Conservation (phyloP, 2,113 vertebrate species). For the Lepisosteus osseus region DNA sequence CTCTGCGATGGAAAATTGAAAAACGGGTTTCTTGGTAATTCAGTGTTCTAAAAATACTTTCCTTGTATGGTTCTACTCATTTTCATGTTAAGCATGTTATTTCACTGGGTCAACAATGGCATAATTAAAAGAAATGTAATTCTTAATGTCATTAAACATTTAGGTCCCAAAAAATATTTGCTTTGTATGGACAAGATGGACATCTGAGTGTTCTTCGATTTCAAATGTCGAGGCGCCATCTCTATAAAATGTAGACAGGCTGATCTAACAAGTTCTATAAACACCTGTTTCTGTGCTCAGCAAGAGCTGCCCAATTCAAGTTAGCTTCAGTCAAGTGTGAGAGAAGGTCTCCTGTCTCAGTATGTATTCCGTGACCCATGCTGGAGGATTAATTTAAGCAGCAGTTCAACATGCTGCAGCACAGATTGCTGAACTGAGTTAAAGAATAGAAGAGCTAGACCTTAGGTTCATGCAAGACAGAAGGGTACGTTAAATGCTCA, state of each 20-base stretch:
- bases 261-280: slow-evolving; percentile 9
- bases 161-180: too few species aligned
- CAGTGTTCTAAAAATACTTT: too few species aligned
- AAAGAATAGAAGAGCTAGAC: slow-evolving; percentile 2
- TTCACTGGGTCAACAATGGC: too few species aligned
- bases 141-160: too few species aligned
- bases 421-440: slow-evolving; percentile 11
- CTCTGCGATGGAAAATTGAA: neutral
- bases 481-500: slow-evolving; percentile 18
- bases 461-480: slow-evolving; percentile 8
- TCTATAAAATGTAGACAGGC: neutral
- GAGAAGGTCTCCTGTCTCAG: slow-evolving; percentile 3
- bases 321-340: slow-evolving; percentile 15
- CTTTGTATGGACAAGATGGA: too few species aligned
- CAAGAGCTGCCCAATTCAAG: slow-evolving; percentile 1
- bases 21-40: too few species aligned
- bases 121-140: too few species aligned
- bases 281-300: slow-evolving; percentile 2
- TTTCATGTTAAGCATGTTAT: too few species aligned
- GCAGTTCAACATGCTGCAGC: slow-evolving; percentile 6
- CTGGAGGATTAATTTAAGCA: slow-evolving; percentile 24
- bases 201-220: neutral
- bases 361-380: slow-evolving; percentile 24
- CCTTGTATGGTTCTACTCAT: too few species aligned
- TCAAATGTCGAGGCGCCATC: neutral